Evolutionary conservation across 2,888 invertebrate genomes (phyloP).

Genomic region (Trissolcus brochymenae): DNA sequence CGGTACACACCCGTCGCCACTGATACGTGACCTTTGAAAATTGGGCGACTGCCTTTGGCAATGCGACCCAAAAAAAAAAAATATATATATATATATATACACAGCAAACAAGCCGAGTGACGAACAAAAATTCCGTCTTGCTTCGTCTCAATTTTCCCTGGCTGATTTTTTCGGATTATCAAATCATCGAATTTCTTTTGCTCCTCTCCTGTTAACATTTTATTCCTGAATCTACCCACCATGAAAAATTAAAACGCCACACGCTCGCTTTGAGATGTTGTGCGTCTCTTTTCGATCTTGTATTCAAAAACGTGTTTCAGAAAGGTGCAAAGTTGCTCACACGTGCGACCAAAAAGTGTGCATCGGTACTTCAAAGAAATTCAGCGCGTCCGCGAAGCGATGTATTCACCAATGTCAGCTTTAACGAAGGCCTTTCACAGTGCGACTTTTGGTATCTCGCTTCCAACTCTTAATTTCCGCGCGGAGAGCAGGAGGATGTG

Average conservation of each 20-base stretch:
- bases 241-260: no score
- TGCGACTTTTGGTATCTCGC: conserved; percentile 27
- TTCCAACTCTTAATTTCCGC: conserved; percentile 51
- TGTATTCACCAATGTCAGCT: conserved; percentile 48
- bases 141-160: no score
- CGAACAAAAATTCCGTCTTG: no score
- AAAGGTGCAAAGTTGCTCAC: conserved; percentile 3
- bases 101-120: background rate
- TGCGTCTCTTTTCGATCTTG: background rate
- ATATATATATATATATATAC: no score
- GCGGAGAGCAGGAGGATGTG: conserved; percentile 7
- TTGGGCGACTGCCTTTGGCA: conserved; percentile 53
- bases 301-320: background rate
- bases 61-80: conserved; percentile 44
- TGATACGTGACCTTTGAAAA: conserved; percentile 57
- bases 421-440: conserved; percentile 48
- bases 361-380: conserved; percentile 28
- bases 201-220: no score
- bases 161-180: no score
- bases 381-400: conserved; percentile 32
- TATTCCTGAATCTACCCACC: no score
- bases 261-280: no score
- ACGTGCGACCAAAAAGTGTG: conserved; percentile 35
- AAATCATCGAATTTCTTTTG: no score
- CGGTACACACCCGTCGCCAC: conserved; percentile 50